A percentile compares a stretch with the other conserved stretches of the same genome.
These are phyloP conservation scores for Boloria selene DNA, from an alignment of 2,888 invertebrate species.

Conservation along the genomic window DNA sequence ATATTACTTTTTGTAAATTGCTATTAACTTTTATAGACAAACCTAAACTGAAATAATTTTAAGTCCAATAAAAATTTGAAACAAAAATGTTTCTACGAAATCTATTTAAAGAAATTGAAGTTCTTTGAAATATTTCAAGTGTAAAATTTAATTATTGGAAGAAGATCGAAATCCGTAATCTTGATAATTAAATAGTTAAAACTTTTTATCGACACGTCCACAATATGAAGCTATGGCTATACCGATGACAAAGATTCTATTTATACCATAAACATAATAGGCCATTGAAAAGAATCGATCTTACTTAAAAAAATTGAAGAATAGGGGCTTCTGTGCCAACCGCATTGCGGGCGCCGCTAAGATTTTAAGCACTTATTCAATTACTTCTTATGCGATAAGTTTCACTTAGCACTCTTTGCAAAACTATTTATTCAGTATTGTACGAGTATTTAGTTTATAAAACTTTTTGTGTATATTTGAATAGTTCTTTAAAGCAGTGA, in stretches of 20 bases:
- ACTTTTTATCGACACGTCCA: constrained; percentile 3
- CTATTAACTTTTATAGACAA: background rate
- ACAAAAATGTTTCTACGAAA: constrained; percentile 10
- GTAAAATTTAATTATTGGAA: constrained; percentile 4
- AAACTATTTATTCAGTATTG: background rate
- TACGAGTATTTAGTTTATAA: background rate
- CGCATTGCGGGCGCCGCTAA: constrained; percentile 38
- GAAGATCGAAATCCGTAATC: constrained; percentile 7
- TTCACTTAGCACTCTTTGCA: background rate
- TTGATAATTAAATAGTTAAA: constrained; percentile 1
- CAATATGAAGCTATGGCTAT: background rate
- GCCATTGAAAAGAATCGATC: constrained; percentile 26
- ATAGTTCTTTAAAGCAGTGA: too few relatives aligned
- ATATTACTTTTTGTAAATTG: too few relatives aligned
- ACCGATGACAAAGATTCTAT: constrained; percentile 9
- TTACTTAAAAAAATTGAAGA: constrained; percentile 32
- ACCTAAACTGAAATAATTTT: background rate
- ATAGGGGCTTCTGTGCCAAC: constrained; percentile 31
- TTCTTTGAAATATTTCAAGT: constrained; percentile 7
- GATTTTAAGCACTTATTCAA: constrained; percentile 29
- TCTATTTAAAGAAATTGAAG: constrained; percentile 13
- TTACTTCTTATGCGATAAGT: constrained; percentile 22
- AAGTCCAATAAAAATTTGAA: background rate
- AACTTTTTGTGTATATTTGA: background rate
- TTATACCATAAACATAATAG: constrained; percentile 14